Conservation (phyloP, 2,113 vertebrate species). For the Naja naja region DNA sequence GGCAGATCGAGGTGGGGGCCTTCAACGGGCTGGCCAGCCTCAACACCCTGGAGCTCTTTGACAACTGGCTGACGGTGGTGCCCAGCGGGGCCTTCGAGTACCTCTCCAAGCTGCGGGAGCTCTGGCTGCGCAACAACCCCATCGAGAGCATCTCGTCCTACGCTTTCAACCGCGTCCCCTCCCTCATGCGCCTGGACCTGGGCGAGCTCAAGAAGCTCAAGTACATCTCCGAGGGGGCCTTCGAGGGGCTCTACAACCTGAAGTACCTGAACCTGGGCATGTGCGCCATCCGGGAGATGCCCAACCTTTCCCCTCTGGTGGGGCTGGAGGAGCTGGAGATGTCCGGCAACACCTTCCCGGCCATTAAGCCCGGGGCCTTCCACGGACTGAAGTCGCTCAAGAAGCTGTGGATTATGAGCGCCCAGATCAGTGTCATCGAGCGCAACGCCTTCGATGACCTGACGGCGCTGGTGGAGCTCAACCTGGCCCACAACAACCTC, state of each 20-base stretch:
- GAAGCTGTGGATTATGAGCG: constrained; percentile 99
- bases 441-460: constrained; percentile 97
- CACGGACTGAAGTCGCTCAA: constrained; percentile 88
- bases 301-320: constrained; percentile 86
- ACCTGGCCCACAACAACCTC: constrained; percentile 97
- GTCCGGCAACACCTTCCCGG: constrained; percentile 94
- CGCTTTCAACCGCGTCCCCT: constrained; percentile 97
- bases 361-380: constrained; percentile 89
- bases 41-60: constrained; percentile 96
- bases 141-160: constrained; percentile 98
- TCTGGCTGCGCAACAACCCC: constrained; percentile 97
- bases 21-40: constrained; percentile 97
- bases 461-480: constrained; percentile 92
- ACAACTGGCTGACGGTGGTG: constrained; percentile 96
- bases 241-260: constrained; percentile 93
- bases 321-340: constrained; percentile 96
- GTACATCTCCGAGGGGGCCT: constrained; percentile 96
- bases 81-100: constrained; percentile 98
- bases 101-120: constrained; percentile 93
- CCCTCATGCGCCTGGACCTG: constrained; percentile 93
- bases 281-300: constrained; percentile 95
- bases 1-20: constrained; percentile 97
- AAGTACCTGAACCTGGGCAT: constrained; percentile 98
- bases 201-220: constrained; percentile 94
- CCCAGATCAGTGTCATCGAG: constrained; percentile 88